Conservation (phyloP, 2,797 vertebrate genomes). For the Arctocebus calabarensis region DNA sequence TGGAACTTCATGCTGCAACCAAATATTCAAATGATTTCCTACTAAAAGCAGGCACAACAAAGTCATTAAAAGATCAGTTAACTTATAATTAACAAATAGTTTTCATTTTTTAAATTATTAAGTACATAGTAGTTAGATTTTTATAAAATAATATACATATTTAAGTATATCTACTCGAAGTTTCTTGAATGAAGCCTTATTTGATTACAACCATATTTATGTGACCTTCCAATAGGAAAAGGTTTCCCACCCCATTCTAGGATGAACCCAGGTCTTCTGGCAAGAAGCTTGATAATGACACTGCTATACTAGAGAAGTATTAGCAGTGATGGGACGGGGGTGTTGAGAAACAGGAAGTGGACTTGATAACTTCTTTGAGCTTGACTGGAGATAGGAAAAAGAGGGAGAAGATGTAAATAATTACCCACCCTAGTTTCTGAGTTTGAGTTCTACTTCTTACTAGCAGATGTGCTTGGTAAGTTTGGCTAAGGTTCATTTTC, state of each 20-base stretch:
- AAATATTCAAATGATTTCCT: too few relatives aligned
- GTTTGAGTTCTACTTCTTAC: constrained; percentile 7
- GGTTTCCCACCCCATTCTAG: background rate
- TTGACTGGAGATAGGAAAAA: background rate
- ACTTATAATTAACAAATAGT: too few relatives aligned
- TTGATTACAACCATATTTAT: too few relatives aligned
- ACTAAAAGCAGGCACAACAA: too few relatives aligned
- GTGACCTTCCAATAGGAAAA: too few relatives aligned
- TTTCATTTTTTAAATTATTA: too few relatives aligned
- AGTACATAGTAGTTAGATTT: too few relatives aligned
- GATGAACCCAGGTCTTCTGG: background rate
- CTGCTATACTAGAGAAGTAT: background rate
- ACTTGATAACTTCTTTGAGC: background rate
- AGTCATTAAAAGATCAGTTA: too few relatives aligned
- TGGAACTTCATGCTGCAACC: too few relatives aligned
- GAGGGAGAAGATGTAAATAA: background rate
- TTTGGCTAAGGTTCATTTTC: background rate
- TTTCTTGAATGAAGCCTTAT: too few relatives aligned
- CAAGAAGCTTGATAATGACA: background rate
- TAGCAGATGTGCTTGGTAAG: background rate
- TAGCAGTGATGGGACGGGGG: background rate
- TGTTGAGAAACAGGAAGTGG: background rate
- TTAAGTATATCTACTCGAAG: too few relatives aligned
- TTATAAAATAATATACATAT: too few relatives aligned
- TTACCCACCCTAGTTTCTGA: background rate